These are phyloP conservation scores for Saguinus midas DNA, from an alignment of 2,113 vertebrate genomes.

Conservation along the genomic window DNA sequence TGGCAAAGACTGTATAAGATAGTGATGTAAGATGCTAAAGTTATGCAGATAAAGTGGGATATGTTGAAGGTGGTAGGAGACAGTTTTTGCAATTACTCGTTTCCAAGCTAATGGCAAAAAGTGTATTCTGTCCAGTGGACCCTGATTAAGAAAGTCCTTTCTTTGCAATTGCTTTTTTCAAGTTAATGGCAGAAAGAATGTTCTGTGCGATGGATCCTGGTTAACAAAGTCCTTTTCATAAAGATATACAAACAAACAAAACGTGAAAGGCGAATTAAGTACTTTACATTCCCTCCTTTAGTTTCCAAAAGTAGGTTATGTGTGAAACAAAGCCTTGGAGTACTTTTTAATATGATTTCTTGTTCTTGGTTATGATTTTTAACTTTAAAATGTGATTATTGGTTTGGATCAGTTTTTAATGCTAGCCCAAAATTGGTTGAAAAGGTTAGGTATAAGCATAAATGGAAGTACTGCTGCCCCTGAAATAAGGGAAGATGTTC, in stretches of 20 bases:
- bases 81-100: background rate
- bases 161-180: background rate
- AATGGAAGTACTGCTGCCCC: background rate
- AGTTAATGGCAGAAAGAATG: background rate
- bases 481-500: background rate
- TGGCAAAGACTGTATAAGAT: background rate
- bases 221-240: background rate
- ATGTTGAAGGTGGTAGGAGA: background rate
- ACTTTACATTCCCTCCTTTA: background rate
- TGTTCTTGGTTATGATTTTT: background rate
- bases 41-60: background rate
- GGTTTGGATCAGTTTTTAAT: background rate
- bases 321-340: background rate
- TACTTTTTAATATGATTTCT: background rate
- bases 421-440: background rate
- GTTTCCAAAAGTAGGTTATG: background rate
- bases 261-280: background rate
- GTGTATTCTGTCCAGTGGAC: background rate
- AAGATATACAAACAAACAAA: background rate
- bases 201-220: background rate
- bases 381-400: background rate
- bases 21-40: background rate
- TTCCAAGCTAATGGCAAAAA: background rate
- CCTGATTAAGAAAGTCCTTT: background rate
- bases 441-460: background rate